These are phyloP conservation scores for Drosophila yooni DNA, from an alignment of 2,888 invertebrate genomes.

Conservation along the genomic window DNA sequence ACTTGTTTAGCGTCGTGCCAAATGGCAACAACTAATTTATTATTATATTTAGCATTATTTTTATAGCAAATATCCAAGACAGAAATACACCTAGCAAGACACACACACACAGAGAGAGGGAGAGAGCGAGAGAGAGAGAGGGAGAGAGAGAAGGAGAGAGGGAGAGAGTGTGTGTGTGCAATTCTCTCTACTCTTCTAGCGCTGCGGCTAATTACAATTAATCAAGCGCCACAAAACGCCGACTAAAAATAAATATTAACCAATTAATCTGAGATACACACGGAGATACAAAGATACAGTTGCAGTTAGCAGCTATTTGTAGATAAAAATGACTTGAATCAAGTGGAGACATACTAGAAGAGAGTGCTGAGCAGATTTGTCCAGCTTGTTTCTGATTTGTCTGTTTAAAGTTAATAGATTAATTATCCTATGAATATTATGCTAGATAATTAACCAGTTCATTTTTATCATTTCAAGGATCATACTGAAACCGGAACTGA, in stretches of 20 bases:
- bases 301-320: slow-evolving; percentile 9
- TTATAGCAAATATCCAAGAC: slow-evolving; percentile 46
- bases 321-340: background rate
- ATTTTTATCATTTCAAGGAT: too few relatives aligned
- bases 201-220: slow-evolving; percentile 56
- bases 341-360: background rate
- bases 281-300: slow-evolving; percentile 44
- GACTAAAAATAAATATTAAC: slow-evolving; percentile 80
- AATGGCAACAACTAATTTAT: slow-evolving; percentile 72
- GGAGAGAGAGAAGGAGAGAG: slow-evolving; percentile 14
- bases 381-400: background rate
- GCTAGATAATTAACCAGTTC: too few relatives aligned
- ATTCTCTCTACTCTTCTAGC: slow-evolving; percentile 4
- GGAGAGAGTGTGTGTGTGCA: background rate
- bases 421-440: background rate
- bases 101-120: background rate
- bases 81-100: background rate
- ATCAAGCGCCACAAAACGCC: slow-evolving; percentile 61
- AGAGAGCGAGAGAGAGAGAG: slow-evolving; percentile 7
- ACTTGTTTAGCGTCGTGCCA: slow-evolving; percentile 67
- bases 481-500: too few relatives aligned
- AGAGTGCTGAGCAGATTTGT: background rate
- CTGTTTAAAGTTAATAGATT: background rate
- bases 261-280: slow-evolving; percentile 63
- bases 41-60: slow-evolving; percentile 57